phyloP scores from a whole-genome alignment of 2,888 invertebrate species.

The Danaus chrysippus region DNA sequence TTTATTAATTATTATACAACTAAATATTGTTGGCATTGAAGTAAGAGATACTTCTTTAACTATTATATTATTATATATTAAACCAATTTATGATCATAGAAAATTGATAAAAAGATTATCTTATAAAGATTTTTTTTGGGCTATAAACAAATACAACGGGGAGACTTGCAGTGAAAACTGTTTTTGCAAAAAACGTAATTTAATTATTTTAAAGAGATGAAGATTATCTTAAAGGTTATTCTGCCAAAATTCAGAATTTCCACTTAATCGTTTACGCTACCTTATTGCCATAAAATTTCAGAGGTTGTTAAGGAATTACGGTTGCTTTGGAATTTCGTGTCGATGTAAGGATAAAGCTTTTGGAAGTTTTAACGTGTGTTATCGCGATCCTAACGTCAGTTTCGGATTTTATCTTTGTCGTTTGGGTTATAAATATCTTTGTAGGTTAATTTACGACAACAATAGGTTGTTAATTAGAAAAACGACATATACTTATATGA shows the following conservation, averaged over 20 bases:
- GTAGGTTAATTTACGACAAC: slow-evolving; percentile 5
- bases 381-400: slow-evolving; percentile 31
- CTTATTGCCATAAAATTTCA: slow-evolving; percentile 27
- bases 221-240: slow-evolving; percentile 10
- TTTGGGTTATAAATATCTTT: slow-evolving; percentile 29
- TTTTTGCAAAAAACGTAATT: background rate
- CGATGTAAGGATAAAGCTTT: slow-evolving; percentile 36
- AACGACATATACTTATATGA: too few relatives aligned
- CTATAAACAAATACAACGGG: background rate
- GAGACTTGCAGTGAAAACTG: background rate
- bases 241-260: slow-evolving; percentile 20
- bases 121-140: too few relatives aligned
- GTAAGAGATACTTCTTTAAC: background rate
- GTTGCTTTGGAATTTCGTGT: slow-evolving; percentile 32
- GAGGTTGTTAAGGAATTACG: slow-evolving; percentile 30
- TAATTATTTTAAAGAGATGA: background rate
- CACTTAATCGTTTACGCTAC: slow-evolving; percentile 24
- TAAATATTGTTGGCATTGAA: slow-evolving; percentile 7
- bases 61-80: too few relatives aligned
- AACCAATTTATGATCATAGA: too few relatives aligned
- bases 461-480: slow-evolving; percentile 27
- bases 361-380: slow-evolving; percentile 37
- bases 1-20: background rate
- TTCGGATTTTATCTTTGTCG: slow-evolving; percentile 33
- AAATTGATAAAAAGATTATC: too few relatives aligned